Conservation (phyloP, 1,140 invertebrate species). For the Gyrodactylus salaris region DNA sequence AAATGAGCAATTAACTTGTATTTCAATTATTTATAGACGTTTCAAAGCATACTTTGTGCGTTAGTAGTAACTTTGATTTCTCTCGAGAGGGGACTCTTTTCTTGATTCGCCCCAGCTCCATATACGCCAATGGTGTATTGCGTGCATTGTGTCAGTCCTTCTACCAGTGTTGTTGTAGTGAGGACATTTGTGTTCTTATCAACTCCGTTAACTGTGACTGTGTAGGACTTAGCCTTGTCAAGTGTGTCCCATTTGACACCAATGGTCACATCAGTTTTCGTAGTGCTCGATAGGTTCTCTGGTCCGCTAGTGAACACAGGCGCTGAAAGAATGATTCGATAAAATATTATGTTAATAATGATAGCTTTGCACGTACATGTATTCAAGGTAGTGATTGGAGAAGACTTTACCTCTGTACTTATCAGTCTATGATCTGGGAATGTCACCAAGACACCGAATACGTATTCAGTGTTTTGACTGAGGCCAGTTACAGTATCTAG, state of each 20-base stretch:
- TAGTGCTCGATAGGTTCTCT: neutral
- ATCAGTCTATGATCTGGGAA: neutral
- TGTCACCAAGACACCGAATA: neutral
- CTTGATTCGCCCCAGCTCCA: neutral
- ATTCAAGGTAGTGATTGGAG: neutral
- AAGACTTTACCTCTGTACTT: neutral
- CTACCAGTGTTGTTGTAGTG: neutral
- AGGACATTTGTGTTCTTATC: neutral
- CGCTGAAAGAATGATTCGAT: neutral
- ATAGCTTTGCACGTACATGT: neutral
- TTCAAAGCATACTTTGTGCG: no score
- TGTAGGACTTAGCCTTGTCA: neutral
- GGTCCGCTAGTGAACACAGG: neutral
- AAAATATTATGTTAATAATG: neutral
- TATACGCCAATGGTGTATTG: neutral
- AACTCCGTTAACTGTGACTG: neutral
- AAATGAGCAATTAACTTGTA: no score
- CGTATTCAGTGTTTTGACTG: neutral
- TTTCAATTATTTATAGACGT: no score
- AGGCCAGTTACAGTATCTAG: neutral
- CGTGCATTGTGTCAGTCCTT: neutral
- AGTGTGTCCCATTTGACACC: neutral
- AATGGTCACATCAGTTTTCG: neutral
- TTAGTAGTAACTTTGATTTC: neutral
- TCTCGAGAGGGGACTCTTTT: neutral